Base-by-base conservation (phyloP, 92 coral and sea anemone genomes). In the Palythoa grandiflora region DNA sequence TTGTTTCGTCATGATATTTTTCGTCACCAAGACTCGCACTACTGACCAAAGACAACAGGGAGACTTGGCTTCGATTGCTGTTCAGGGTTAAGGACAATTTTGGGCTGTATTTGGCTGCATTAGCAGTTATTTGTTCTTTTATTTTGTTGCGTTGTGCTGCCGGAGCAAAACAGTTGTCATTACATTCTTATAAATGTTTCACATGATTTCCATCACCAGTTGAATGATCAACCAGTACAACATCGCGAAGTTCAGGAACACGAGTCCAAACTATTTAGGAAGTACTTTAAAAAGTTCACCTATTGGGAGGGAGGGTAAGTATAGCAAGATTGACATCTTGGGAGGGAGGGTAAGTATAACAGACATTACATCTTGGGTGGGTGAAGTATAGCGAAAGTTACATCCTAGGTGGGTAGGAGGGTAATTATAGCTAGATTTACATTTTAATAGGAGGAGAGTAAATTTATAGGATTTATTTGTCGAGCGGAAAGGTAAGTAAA, bases 231-330 rank as follows among this genome's bases (percentile, higher is more conserved):
- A 40, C 98, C 98, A 14, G 91, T 95, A 1, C 98, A 96, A 71
- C 98, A 94, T 85, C 94, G 98, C 38, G 98, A 96, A 81, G 98
- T 96, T 8, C 90, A 90, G 89, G 87, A 86, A 1, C 87, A 87
- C 61, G 98, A 96, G 77, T 87, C 95, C 3, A 83, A 77, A 11
- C 5, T 91, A 86, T 96, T 96, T 88, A 92, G 71, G 73, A 84
- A 77, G 52, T 96, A 95, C 89, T 96, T 96, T 54, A 79, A 81
- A 5, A 65, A 68, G 50, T 53, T 96, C 40, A 86, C 90, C 16
- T 13, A 70, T 44, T 4, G 92, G 95, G 79, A 90, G 16, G 98
- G 98, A 90, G 98, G 98, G 98, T 96, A 93, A 74, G 97, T 77
- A 10, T n/a, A 39, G 38, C 12, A 36, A 44, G 38, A 48, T 68